Base-by-base conservation (phyloP, 2,888 invertebrate species). In the Parelbella ahira region DNA sequence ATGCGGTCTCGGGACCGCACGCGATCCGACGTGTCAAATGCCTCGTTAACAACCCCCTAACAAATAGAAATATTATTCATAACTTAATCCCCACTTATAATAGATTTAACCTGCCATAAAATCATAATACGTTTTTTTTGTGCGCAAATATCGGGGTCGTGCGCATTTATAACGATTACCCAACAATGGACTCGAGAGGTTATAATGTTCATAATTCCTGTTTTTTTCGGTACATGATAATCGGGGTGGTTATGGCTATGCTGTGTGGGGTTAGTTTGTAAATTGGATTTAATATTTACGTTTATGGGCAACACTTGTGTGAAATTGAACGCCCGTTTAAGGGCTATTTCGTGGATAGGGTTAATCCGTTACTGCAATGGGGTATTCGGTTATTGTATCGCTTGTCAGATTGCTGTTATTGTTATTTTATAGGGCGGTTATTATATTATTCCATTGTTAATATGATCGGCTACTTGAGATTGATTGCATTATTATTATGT, bases 221-320 rank as follows among this genome's bases (percentile, higher is more conserved):
- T 80, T 79, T 80, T 77, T 64, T 59, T n/a, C 68, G 62, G 67
- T 54, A 53, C 23, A 68, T n/a, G 75, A 81, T 82, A 68, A 79
- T 80, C 73, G 77, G 69, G 74, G 82, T n/a, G 82, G 77, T 64
- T 63, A 60, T 25, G 7, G 11, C 2, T 10, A 57, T n/a, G 41
- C 45, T 52, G 42, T 58, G 54, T 66, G 64, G 75, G 75, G 74
- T 72, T 68, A 67, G 72, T 71, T 69, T 49, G 65, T 75, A 76
- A 81, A 86, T 86, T 87, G 86, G 87, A 87, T 86, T 82, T 82
- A 86, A 86, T 87, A 86, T 86, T 87, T 84, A 74, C 73, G 68
- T 79, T 76, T 78, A 76, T 75, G 62, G 76, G n/a, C 58, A 77
- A 78, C 80, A 75, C 70, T 81, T 70, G 75, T 86, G 86, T 82